Evolutionary conservation across 1,140 invertebrate genomes (phyloP).

Genomic region (Panulirus ornatus): DNA sequence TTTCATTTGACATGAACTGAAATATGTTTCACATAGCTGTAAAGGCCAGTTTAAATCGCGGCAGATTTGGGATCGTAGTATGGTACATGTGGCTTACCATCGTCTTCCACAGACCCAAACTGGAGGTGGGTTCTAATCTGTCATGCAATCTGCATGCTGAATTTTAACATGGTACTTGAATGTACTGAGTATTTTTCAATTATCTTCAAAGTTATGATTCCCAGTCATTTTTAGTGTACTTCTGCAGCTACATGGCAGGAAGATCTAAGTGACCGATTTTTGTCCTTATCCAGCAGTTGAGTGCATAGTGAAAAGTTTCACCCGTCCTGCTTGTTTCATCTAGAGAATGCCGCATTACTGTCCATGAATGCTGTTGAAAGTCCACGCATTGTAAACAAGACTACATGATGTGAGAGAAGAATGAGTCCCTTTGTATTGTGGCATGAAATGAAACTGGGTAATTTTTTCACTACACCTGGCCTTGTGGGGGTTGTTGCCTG

Average conservation of each 20-base stretch:
- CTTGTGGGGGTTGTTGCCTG: neutral
- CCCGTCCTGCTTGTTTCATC: constrained; percentile 45
- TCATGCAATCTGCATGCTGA: constrained; percentile 29
- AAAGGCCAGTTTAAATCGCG: neutral
- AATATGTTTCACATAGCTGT: neutral
- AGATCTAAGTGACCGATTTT: neutral
- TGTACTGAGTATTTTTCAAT: neutral
- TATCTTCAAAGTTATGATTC: neutral
- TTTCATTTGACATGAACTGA: neutral
- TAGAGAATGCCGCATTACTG: constrained; percentile 27
- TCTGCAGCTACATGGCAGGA: neutral
- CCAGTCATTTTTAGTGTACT: constrained; percentile 15
- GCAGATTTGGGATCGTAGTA: constrained; percentile 7
- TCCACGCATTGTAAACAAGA: neutral
- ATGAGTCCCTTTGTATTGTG: constrained; percentile 1
- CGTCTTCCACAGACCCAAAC: constrained; percentile 14
- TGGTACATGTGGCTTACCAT: constrained; percentile 28
- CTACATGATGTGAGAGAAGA: neutral
- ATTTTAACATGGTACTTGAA: constrained; percentile 8
- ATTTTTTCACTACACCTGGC: constrained; percentile 20
- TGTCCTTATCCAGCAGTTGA: constrained; percentile 11
- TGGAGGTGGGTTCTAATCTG: constrained; percentile 23
- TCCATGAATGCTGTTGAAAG: constrained; percentile 10
- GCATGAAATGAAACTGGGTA: constrained; percentile 15
- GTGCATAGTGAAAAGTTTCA: constrained; percentile 31